Evolutionary conservation across 2,888 invertebrate species (phyloP).

Genomic region (Melanostoma scalare): DNA sequence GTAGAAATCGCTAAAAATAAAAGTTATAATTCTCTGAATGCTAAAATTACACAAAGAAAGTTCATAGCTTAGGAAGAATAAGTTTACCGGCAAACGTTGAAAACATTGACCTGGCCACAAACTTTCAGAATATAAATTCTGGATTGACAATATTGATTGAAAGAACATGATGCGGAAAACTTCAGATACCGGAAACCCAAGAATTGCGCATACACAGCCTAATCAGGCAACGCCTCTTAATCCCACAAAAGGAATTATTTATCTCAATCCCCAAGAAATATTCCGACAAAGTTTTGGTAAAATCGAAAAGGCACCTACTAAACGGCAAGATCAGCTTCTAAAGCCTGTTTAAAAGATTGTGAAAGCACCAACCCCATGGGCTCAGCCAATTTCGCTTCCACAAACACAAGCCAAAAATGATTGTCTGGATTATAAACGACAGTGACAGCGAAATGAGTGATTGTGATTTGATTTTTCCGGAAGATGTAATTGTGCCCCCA

Average conservation of each 20-base stretch:
- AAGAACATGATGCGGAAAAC: not conserved
- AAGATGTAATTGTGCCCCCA: conserved; percentile 28
- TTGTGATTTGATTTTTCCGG: conserved; percentile 47
- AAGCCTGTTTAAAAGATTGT: not conserved
- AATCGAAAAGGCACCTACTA: not conserved
- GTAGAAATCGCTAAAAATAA: too few relatives aligned
- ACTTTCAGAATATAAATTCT: too few relatives aligned
- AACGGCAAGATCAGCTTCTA: not conserved
- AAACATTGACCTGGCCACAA: too few relatives aligned
- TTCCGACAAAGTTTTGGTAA: conserved; percentile 34
- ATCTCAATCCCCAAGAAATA: conserved; percentile 63
- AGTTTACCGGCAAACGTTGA: too few relatives aligned
- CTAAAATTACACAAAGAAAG: too few relatives aligned
- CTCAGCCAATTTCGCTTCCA: not conserved
- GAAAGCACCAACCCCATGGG: not conserved
- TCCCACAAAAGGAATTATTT: conserved; percentile 52
- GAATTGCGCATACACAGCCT: conserved; percentile 26
- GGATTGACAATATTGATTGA: too few relatives aligned
- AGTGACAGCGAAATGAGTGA: conserved; percentile 28
- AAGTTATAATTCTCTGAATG: too few relatives aligned
- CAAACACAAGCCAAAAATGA: not conserved
- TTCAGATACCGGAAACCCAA: not conserved
- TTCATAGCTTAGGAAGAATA: too few relatives aligned
- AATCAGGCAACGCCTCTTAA: conserved; percentile 6
- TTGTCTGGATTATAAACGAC: conserved; percentile 4